Percentiles rank a stretch among this genome's conserved stretches.
phyloP scores from a whole-genome alignment of 2,888 invertebrate genomes.

The Belgica antarctica region DNA sequence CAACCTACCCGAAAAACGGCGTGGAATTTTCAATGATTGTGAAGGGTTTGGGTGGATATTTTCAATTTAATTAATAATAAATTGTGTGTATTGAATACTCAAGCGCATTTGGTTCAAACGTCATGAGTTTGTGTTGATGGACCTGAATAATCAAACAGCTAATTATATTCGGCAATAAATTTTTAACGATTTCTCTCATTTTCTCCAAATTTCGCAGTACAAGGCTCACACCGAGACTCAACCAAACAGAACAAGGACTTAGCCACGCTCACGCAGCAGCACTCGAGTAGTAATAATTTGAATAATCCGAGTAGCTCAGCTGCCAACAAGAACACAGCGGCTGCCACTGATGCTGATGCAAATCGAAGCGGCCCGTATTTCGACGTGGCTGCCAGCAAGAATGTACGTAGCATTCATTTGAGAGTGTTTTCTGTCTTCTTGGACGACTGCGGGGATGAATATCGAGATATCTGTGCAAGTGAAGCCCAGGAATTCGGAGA shows the following conservation, averaged over 20 bases:
- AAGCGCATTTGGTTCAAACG: no score
- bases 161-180: constrained; percentile 21
- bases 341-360: constrained; percentile 17
- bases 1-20: constrained; percentile 4
- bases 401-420: constrained; percentile 55
- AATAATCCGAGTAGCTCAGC: constrained; percentile 31
- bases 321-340: constrained; percentile 25
- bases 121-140: background rate
- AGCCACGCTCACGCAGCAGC: constrained; percentile 26
- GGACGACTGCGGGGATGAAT: background rate
- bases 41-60: background rate
- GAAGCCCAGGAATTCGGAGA: no score
- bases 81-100: constrained; percentile 36
- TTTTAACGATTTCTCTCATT: no score
- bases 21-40: background rate
- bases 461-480: no score
- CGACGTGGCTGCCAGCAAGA: constrained; percentile 70
- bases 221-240: constrained; percentile 39
- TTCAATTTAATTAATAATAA: constrained; percentile 43
- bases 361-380: constrained; percentile 67
- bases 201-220: constrained; percentile 34
- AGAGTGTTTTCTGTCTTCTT: no score
- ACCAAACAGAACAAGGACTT: constrained; percentile 40
- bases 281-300: constrained; percentile 27
- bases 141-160: background rate